Evolutionary conservation across 1,140 invertebrate species (phyloP).

Genomic region (Zaprionus camerounensis): DNA sequence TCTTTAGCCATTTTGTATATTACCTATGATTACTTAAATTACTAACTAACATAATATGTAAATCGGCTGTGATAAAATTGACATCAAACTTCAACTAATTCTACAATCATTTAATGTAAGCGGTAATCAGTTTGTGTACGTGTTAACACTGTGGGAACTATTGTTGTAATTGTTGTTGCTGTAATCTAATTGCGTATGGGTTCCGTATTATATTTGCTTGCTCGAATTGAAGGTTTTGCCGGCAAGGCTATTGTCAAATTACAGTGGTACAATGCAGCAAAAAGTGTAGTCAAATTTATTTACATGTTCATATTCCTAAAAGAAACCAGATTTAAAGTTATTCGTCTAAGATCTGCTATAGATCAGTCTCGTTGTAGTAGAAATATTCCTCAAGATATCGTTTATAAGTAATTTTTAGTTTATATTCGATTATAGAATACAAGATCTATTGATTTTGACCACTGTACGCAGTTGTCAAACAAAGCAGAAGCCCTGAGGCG

Average conservation of each 20-base stretch:
- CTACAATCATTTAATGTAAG: slow-evolving; percentile 1
- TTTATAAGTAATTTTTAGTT: no score
- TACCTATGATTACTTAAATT: neutral
- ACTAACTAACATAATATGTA: neutral
- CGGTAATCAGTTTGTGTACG: slow-evolving; percentile 11
- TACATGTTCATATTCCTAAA: neutral
- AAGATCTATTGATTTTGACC: neutral
- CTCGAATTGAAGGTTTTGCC: slow-evolving; percentile 20
- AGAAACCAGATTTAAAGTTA: no score
- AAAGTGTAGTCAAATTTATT: neutral
- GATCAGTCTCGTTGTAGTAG: no score
- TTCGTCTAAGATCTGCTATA: no score
- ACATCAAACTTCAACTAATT: neutral
- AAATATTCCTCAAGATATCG: no score
- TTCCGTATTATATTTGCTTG: slow-evolving; percentile 20
- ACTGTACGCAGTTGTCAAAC: slow-evolving; percentile 9
- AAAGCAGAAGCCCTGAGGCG: slow-evolving; percentile 11
- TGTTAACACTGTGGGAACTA: slow-evolving; percentile 32
- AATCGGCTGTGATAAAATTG: neutral
- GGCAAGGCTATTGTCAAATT: slow-evolving; percentile 22
- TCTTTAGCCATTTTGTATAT: no score
- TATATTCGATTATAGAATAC: no score
- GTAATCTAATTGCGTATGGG: slow-evolving; percentile 32
- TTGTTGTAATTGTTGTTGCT: slow-evolving; percentile 15
- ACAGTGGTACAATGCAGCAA: neutral